phyloP scores from a whole-genome alignment of 1,140 invertebrate species.

The Tetramorium alpestre region DNA sequence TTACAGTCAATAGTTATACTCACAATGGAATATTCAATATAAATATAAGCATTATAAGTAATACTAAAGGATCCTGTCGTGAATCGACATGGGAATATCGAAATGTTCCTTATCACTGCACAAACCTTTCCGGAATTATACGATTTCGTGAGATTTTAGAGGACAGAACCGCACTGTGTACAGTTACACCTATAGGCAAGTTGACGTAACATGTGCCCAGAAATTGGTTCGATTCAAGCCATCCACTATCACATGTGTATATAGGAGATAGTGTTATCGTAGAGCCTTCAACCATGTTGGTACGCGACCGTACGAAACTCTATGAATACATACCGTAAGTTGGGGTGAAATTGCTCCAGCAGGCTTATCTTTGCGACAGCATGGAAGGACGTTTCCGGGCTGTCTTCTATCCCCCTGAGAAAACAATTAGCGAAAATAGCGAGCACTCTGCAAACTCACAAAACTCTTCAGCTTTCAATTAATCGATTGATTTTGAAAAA shows the following conservation, averaged over 20 bases:
- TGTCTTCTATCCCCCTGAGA: neutral
- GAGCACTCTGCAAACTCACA: neutral
- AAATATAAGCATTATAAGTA: neutral
- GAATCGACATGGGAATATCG: neutral
- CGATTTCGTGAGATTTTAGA: slow-evolving; percentile 22
- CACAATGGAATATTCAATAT: neutral
- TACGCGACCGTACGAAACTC: slow-evolving; percentile 33
- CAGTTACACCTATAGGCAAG: slow-evolving; percentile 5
- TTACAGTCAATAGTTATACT: neutral
- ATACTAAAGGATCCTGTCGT: neutral
- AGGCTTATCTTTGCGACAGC: slow-evolving; percentile 27
- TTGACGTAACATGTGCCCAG: slow-evolving; percentile 42
- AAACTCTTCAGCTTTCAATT: neutral
- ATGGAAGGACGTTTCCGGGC: neutral
- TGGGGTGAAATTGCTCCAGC: slow-evolving; percentile 23
- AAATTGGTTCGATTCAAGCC: slow-evolving; percentile 56
- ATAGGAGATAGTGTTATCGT: slow-evolving; percentile 44
- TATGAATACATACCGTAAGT: slow-evolving; percentile 50
- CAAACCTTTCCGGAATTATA: slow-evolving; percentile 35
- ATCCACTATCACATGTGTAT: slow-evolving; percentile 46
- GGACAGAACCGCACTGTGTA: neutral
- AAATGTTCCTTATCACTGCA: neutral
- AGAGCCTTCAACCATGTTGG: slow-evolving; percentile 23
- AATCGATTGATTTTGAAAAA: slow-evolving; percentile 2
- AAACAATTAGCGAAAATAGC: neutral